These are phyloP conservation scores for Ailurus styani DNA, from an alignment of 2,113 vertebrate genomes.

Conservation along the genomic window DNA sequence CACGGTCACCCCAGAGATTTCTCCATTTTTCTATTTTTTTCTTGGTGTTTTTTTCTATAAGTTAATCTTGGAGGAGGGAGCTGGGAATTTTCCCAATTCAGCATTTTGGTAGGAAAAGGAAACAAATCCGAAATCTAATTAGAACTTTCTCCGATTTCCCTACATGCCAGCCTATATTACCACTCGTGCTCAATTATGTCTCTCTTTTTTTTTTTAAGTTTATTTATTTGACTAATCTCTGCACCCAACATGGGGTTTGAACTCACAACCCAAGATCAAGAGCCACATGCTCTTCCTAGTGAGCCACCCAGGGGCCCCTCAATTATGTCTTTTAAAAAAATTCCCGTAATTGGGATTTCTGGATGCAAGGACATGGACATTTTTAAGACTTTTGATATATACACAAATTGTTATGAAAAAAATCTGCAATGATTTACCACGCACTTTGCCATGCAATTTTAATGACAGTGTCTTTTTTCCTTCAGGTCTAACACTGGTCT, in stretches of 20 bases:
- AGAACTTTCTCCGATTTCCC: not conserved
- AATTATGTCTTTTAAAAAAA: not conserved
- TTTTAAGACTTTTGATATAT: not conserved
- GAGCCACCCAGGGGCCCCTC: not conserved
- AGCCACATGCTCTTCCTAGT: not conserved
- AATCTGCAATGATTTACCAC: not conserved
- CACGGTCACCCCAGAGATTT: not conserved
- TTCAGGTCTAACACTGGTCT: not conserved
- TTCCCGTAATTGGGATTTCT: not conserved
- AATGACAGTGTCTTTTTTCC: not conserved
- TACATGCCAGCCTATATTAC: not conserved
- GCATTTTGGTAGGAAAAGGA: not conserved
- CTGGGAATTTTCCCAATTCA: not conserved
- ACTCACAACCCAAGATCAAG: not conserved
- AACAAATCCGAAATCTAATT: not conserved
- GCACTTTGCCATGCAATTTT: too few species aligned
- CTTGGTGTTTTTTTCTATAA: not conserved
- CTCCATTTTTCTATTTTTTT: not conserved
- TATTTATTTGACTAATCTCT: not conserved
- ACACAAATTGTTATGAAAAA: not conserved
- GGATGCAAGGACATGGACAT: not conserved
- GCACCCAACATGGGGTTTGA: not conserved
- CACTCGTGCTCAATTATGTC: not conserved
- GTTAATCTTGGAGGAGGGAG: not conserved
- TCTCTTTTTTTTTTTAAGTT: not conserved